Evolutionary conservation across 2,888 invertebrate genomes (phyloP).

Genomic region (Ichneumoninae sp.): DNA sequence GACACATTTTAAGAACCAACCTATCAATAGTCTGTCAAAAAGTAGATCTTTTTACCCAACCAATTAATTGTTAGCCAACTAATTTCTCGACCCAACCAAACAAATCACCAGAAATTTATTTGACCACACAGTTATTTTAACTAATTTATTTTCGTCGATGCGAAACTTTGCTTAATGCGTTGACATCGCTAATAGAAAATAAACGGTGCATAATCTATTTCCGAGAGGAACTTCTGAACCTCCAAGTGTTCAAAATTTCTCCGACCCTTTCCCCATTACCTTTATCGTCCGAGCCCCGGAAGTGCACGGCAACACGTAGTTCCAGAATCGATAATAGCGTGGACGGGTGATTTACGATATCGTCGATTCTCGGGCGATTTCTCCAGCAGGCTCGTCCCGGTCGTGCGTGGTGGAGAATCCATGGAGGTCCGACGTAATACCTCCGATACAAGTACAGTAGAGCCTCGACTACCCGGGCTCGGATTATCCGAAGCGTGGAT

Average conservation of each 20-base stretch:
- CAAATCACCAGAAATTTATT: too few species aligned
- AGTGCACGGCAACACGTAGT: slow-evolving; percentile 7
- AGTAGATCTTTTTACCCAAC: too few species aligned
- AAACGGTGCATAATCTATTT: neutral
- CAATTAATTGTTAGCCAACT: too few species aligned
- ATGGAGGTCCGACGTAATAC: slow-evolving; percentile 2
- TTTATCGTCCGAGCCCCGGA: neutral
- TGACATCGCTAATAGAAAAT: too few species aligned
- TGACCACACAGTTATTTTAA: too few species aligned
- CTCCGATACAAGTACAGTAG: neutral
- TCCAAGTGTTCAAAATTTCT: neutral
- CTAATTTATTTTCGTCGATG: too few species aligned
- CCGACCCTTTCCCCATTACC: neutral
- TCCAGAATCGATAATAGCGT: slow-evolving; percentile 9
- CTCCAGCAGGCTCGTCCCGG: slow-evolving; percentile 17
- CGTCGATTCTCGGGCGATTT: slow-evolving; percentile 22
- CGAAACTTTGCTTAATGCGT: too few species aligned
- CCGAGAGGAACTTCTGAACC: neutral
- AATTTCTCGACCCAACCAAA: too few species aligned
- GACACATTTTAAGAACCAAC: too few species aligned
- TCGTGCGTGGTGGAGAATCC: neutral
- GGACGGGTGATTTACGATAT: slow-evolving; percentile 18
- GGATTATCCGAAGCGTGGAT: too few species aligned
- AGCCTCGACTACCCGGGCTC: too few species aligned
- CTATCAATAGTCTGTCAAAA: too few species aligned